These are phyloP conservation scores for Acanthochromis polyacanthus DNA, from an alignment of 2,113 vertebrate genomes.

Conservation along the genomic window DNA sequence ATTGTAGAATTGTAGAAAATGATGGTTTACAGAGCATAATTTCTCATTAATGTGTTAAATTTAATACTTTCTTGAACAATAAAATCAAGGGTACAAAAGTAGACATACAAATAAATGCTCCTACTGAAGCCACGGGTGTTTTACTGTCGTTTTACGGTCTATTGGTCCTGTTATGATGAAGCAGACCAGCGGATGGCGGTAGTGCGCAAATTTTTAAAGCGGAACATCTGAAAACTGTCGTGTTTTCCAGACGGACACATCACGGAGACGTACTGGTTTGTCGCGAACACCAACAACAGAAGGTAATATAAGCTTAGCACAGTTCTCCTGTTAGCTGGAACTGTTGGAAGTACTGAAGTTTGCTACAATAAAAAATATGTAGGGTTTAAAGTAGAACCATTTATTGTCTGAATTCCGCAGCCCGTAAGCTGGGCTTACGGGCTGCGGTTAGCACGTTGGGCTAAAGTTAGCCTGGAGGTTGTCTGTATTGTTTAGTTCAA, in stretches of 20 bases:
- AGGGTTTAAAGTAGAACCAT: neutral
- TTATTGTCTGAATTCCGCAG: neutral
- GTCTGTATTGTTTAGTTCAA: neutral
- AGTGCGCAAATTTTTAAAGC: neutral
- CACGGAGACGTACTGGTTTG: slow-evolving; percentile 32
- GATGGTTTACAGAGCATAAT: no score
- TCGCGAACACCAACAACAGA: slow-evolving; percentile 7
- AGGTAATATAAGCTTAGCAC: slow-evolving; percentile 46
- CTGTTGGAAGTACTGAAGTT: neutral
- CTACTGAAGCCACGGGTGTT: no score
- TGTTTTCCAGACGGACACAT: slow-evolving; percentile 39
- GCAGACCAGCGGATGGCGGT: slow-evolving; percentile 23
- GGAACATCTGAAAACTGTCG: slow-evolving; percentile 24
- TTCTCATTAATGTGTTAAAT: no score
- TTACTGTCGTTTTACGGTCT: neutral
- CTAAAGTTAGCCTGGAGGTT: slow-evolving; percentile 25
- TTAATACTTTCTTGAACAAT: no score
- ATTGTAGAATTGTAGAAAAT: no score
- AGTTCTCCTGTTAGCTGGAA: neutral
- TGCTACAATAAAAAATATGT: neutral
- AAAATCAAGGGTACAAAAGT: no score
- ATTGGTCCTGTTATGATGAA: neutral
- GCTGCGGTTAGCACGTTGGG: neutral
- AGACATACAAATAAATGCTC: no score
- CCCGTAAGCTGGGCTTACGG: neutral